Percentiles rank a stretch among this genome's conserved stretches.
Conservation (phyloP, 1,140 invertebrate species). For the Laodelphax striatellus region DNA sequence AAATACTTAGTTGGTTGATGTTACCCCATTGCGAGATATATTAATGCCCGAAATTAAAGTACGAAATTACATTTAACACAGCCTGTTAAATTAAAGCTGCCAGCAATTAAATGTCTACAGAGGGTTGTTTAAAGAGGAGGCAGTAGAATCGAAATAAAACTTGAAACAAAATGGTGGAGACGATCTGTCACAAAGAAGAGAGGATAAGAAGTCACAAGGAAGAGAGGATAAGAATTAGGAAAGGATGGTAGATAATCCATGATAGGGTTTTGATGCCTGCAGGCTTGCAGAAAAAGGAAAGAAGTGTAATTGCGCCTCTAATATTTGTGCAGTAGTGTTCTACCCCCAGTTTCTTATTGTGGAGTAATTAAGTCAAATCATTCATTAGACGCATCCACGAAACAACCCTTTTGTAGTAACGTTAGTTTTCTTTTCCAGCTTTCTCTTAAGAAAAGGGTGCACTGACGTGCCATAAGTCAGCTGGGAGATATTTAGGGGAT, state of each 20-base stretch:
- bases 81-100: not conserved
- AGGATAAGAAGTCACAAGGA: not conserved
- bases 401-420: not conserved
- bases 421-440: not conserved
- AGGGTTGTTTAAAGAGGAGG: no score
- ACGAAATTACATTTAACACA: not conserved
- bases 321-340: no score
- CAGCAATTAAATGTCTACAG: not conserved
- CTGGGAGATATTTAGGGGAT: constrained; percentile 1
- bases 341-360: not conserved
- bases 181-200: not conserved
- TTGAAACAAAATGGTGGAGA: not conserved
- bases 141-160: not conserved
- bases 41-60: constrained; percentile 1
- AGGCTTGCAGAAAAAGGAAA: no score
- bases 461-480: not conserved
- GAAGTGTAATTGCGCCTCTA: no score
- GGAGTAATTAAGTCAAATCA: constrained; percentile 1
- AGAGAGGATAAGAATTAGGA: no score
- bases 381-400: not conserved
- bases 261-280: no score
- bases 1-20: no score
- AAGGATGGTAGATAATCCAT: no score
- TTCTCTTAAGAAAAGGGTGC: not conserved
- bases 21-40: no score